These are phyloP conservation scores for Phenganax marumi DNA, from an alignment of 92 coral and sea anemone genomes.

Conservation along the genomic window DNA sequence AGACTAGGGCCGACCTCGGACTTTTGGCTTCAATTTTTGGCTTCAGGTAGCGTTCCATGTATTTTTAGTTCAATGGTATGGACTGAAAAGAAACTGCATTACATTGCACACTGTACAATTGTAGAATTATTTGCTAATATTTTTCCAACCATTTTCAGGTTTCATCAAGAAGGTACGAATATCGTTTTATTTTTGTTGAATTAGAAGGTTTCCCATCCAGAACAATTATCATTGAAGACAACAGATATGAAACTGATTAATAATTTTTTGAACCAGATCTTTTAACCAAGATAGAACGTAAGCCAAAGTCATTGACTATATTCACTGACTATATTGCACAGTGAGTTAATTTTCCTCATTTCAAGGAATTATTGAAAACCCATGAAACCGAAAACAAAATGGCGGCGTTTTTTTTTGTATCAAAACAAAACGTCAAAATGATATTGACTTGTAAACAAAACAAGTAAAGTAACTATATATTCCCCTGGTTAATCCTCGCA, in stretches of 20 bases:
- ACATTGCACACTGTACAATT: no score
- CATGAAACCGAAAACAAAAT: no score
- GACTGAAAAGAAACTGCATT: not conserved
- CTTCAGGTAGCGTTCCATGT: no score
- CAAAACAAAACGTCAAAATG: not conserved
- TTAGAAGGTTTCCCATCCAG: constrained; percentile 73
- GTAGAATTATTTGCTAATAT: not conserved
- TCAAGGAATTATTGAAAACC: no score
- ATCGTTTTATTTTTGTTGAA: constrained; percentile 87
- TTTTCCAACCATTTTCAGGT: constrained; percentile 60
- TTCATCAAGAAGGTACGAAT: constrained; percentile 69
- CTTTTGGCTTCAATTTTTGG: no score
- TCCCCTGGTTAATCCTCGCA: constrained; percentile 12
- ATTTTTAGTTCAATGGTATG: not conserved
- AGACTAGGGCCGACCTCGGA: no score
- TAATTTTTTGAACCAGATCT: not conserved
- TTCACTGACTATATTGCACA: not conserved
- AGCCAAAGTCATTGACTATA: no score
- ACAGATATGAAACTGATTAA: constrained; percentile 59
- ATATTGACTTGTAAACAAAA: no score
- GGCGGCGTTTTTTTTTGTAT: not conserved
- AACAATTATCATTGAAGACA: constrained; percentile 83
- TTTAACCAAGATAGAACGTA: not conserved
- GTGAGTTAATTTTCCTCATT: not conserved
- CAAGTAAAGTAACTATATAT: not conserved